Conservation (phyloP, 1,140 invertebrate species). For the Coenobita brevimanus region DNA sequence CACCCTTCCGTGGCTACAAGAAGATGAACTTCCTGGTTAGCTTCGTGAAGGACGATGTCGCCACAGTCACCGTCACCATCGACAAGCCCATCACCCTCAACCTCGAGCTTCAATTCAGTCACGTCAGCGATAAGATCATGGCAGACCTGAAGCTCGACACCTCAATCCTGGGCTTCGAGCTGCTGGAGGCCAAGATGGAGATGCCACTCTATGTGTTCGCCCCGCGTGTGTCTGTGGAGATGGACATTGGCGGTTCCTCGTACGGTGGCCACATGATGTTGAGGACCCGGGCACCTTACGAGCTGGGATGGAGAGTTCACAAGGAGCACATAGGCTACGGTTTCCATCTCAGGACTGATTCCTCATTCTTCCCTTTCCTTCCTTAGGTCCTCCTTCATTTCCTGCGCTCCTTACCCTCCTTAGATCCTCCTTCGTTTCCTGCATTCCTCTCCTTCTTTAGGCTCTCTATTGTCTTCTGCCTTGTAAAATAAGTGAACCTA, state of each 20-base stretch:
- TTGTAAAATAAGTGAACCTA: too few species aligned
- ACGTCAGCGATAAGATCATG: neutral
- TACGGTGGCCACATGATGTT: too few species aligned
- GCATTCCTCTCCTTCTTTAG: too few species aligned
- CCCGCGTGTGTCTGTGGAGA: constrained; percentile 1
- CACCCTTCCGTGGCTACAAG: constrained; percentile 51
- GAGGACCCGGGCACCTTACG: too few species aligned
- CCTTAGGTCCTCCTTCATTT: too few species aligned
- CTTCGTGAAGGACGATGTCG: constrained; percentile 33
- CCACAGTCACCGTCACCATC: neutral
- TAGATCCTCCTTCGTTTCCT: too few species aligned
- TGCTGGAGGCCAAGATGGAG: constrained; percentile 35
- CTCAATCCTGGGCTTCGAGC: constrained; percentile 32
- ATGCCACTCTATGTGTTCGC: constrained; percentile 44
- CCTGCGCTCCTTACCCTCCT: too few species aligned
- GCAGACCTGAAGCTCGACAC: constrained; percentile 30
- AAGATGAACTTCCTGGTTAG: constrained; percentile 46
- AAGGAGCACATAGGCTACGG: too few species aligned
- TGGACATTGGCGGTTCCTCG: neutral
- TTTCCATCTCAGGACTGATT: too few species aligned
- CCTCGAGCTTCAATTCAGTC: constrained; percentile 22
- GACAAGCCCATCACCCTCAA: constrained; percentile 42
- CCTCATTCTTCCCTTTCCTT: too few species aligned
- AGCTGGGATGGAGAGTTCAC: too few species aligned
- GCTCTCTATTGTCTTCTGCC: too few species aligned